These are phyloP conservation scores for Dicyrtomina minuta DNA, from an alignment of 2,888 invertebrate genomes.

Conservation along the genomic window DNA sequence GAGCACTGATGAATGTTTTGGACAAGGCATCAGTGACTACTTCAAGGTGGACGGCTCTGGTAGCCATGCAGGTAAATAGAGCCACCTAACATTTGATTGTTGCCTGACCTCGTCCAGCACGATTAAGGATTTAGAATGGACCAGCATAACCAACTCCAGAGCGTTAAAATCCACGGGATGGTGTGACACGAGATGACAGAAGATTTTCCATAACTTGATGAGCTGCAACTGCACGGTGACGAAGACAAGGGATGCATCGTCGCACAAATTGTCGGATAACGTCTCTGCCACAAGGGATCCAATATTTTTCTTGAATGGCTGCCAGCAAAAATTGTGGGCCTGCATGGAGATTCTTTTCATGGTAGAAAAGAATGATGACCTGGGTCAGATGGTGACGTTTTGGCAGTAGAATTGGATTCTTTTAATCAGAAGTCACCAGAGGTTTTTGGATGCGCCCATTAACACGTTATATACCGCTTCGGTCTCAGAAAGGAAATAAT, in stretches of 20 bases:
- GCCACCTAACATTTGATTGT: constrained; percentile 54
- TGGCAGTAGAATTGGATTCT: constrained; percentile 34
- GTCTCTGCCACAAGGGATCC: constrained; percentile 53
- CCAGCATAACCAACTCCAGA: constrained; percentile 55
- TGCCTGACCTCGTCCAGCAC: constrained; percentile 16
- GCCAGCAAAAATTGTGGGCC: constrained; percentile 48
- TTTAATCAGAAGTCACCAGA: background rate
- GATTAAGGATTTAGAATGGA: constrained; percentile 53
- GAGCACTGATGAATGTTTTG: constrained; percentile 39
- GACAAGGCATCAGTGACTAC: constrained; percentile 39
- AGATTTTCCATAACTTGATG: constrained; percentile 55
- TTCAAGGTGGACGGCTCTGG: constrained; percentile 55
- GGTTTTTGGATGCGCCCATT: constrained; percentile 13
- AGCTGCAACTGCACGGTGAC: constrained; percentile 42
- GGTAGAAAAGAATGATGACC: constrained; percentile 36
- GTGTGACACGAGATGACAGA: constrained; percentile 54
- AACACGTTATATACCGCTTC: constrained; percentile 1
- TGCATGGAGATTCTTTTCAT: constrained; percentile 46
- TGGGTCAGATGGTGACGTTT: constrained; percentile 23
- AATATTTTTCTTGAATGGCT: constrained; percentile 49
- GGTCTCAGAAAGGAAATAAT: constrained; percentile 18
- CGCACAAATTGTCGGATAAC: constrained; percentile 46
- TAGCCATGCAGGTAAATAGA: constrained; percentile 54
- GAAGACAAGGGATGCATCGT: constrained; percentile 54
- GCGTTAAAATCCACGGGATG: constrained; percentile 53